Percentiles rank a stretch among this genome's conserved stretches.
Evolutionary conservation across 1,140 invertebrate genomes (phyloP).

Genomic region (Aphidius ervi): DNA sequence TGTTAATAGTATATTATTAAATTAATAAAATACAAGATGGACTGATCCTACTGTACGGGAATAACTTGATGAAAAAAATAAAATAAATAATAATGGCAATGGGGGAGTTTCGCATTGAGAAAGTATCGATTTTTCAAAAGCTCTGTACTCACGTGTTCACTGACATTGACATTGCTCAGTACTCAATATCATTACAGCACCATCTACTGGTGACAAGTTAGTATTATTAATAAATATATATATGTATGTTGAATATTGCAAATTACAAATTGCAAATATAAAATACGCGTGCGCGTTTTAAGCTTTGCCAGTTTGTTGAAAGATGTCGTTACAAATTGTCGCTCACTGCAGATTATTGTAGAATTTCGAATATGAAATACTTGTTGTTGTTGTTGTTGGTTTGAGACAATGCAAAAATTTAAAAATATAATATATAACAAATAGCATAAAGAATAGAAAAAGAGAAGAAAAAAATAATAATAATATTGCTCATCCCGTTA

Average conservation of each 20-base stretch:
- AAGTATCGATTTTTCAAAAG: slow-evolving; percentile 45
- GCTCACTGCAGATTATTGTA: no score
- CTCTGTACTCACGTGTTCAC: slow-evolving; percentile 47
- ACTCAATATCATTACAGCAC: slow-evolving; percentile 26
- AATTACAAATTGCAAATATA: no score
- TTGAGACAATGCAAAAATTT: neutral
- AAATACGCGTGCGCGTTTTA: neutral
- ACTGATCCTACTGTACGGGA: no score
- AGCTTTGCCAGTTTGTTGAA: neutral
- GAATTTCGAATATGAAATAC: no score
- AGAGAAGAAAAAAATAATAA: neutral
- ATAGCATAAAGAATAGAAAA: no score
- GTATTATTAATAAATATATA: no score
- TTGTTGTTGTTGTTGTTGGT: no score
- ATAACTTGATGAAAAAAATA: no score
- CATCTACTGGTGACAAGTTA: slow-evolving; percentile 42
- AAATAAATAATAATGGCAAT: no score
- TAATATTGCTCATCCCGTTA: slow-evolving; percentile 6
- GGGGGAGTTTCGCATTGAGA: slow-evolving; percentile 18
- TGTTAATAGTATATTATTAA: no score
- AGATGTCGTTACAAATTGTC: slow-evolving; percentile 8
- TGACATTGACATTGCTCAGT: slow-evolving; percentile 54
- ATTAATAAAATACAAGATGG: no score
- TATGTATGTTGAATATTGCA: no score
- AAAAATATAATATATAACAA: neutral